phyloP scores from a whole-genome alignment of 2,113 vertebrate species.

The Malurus cyaneus region DNA sequence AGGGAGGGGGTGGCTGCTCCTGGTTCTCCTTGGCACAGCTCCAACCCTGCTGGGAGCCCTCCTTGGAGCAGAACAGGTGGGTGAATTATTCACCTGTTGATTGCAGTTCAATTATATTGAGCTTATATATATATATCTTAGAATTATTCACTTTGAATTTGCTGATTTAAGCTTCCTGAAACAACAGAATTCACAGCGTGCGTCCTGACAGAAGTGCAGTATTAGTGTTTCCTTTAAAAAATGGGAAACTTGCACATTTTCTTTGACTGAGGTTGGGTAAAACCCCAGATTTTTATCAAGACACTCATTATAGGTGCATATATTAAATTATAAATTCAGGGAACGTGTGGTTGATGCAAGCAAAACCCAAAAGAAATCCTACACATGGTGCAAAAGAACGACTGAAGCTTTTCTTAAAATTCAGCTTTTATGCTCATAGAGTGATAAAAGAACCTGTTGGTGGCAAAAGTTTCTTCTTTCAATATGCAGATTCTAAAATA shows the following conservation, averaged over 20 bases:
- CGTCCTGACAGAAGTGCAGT: neutral
- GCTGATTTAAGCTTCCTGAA: neutral
- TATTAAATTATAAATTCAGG: neutral
- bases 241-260: neutral
- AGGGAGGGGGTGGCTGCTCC: rapidly evolving
- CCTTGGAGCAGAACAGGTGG: neutral
- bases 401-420: neutral
- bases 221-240: neutral
- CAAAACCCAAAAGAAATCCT: neutral
- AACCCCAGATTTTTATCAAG: neutral
- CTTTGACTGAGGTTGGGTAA: neutral
- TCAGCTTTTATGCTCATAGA: neutral
- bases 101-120: too few relatives aligned
- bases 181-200: neutral
- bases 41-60: rapidly evolving
- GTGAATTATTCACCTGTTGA: neutral
- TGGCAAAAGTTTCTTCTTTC: neutral
- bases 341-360: neutral
- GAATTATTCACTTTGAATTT: too few relatives aligned
- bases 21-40: rapidly evolving
- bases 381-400: neutral
- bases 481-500: neutral
- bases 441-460: neutral
- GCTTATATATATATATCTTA: too few relatives aligned
- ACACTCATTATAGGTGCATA: neutral